These are phyloP conservation scores for Semotilus atromaculatus DNA, from an alignment of 2,797 vertebrate species.

Conservation along the genomic window DNA sequence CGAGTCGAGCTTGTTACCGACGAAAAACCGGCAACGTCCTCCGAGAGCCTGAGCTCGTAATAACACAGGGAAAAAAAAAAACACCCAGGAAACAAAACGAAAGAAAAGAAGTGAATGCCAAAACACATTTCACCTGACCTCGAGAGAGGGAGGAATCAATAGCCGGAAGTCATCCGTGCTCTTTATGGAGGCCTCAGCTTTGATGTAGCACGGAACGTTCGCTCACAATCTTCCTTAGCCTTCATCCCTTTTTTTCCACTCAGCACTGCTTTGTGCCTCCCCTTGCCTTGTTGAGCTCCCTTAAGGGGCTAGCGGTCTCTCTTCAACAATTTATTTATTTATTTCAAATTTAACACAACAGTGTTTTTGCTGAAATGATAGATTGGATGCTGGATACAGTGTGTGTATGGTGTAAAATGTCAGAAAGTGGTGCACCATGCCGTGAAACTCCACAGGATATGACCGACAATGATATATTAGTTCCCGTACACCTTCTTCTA, in stretches of 20 bases:
- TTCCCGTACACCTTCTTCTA: conserved; percentile 25
- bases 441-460: conserved; percentile 24
- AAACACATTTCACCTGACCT: conserved; percentile 66
- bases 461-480: conserved; percentile 40
- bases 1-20: conserved; percentile 68
- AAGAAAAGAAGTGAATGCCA: conserved; percentile 67
- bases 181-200: conserved; percentile 29
- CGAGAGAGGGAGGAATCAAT: conserved; percentile 48
- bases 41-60: conserved; percentile 65
- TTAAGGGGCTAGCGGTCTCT: conserved; percentile 8
- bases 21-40: conserved; percentile 49
- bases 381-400: conserved; percentile 1
- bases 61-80: conserved; percentile 58
- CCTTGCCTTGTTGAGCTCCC: background rate
- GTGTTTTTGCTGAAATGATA: conserved; percentile 35
- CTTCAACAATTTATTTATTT: conserved; percentile 38
- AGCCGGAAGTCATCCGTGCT: conserved; percentile 39
- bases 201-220: conserved; percentile 60
- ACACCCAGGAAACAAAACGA: conserved; percentile 61
- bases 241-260: conserved; percentile 60
- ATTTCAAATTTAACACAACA: conserved; percentile 41
- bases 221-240: conserved; percentile 52
- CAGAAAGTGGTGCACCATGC: conserved; percentile 26
- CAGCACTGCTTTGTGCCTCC: conserved; percentile 42
- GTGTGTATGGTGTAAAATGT: conserved; percentile 37